Evolutionary conservation across 1,140 invertebrate species (phyloP), one percentile per base, ranked within the genome.

Genomic region (Calosoma granatense): DNA sequence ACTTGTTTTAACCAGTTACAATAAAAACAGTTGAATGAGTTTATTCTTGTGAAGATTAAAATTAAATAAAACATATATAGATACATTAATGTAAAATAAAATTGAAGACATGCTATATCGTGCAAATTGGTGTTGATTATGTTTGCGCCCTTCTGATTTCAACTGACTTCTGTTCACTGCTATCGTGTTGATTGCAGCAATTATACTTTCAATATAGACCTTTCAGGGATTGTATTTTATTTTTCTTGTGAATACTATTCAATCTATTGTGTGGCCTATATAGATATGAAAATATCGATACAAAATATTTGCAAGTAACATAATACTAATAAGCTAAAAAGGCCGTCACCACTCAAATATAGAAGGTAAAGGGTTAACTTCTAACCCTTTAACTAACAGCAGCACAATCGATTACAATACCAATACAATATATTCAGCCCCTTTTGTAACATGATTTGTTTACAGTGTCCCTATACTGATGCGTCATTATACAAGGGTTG

Each of bases 321-420:
- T 30, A 47, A 47, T 47, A 47, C 9, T 47, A 47, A 9, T 12
- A 47, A 12, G 17, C 41, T 47, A 47, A 47, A 12, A 47, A 47
- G 41, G 41, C 9, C 15, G 41, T 47, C 41, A 47, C 9, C 41
- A 47, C 26, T 36, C 17, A 17, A 4, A 47, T 12, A 11, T 47
- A 3, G 15, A 12, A 47, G 17, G 41, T 12, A 47, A 47, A 47
- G 41, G 41, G 41, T 47, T 47, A 17, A 47, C 41, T 47, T 17
- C 3, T 47, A 17, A 11, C 9, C 41, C 41, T 17, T 11, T 9
- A n/a, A n/a, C n/a, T n/a, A n/a, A n/a, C n/a, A n/a, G n/a, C n/a
- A n/a, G n/a, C n/a, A 30, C 26, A 47, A 47, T 47, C 41, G 41
- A 47, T 47, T 47, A 47, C 15, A 47, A 47, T 47, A 47, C 17